Evolutionary conservation across 2,113 vertebrate genomes (phyloP).

Genomic region (Nycticryphes semicollaris): DNA sequence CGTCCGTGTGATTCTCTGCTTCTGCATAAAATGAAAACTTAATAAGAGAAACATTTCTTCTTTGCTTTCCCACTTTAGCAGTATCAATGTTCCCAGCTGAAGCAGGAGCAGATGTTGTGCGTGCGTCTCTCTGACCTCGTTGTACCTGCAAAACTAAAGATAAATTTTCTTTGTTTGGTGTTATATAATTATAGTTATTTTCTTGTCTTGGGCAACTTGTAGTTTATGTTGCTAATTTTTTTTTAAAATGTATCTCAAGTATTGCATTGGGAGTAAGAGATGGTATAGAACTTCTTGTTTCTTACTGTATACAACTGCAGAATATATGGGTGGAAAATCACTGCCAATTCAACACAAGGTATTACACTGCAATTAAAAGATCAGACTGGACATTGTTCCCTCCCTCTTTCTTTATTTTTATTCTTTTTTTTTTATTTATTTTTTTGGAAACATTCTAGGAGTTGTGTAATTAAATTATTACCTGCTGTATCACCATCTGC

Average conservation of each 20-base stretch:
- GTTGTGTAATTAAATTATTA: conserved; percentile 74
- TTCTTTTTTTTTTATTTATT: neutral
- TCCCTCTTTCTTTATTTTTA: neutral
- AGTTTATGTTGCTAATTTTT: neutral
- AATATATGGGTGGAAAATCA: neutral
- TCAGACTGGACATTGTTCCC: neutral
- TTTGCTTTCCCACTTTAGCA: neutral
- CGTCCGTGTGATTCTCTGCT: neutral
- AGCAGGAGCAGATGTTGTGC: neutral
- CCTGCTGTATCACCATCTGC: conserved; percentile 76
- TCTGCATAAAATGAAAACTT: neutral
- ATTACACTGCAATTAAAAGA: neutral
- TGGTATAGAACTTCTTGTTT: neutral
- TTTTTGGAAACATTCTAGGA: conserved; percentile 1
- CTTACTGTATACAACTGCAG: neutral
- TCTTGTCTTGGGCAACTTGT: neutral
- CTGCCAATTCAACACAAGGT: neutral
- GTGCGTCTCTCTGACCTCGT: neutral
- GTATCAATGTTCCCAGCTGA: neutral
- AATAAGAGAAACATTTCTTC: neutral
- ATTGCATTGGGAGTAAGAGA: neutral
- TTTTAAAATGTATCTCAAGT: neutral
- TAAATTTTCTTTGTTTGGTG: neutral
- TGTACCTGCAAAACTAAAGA: neutral
- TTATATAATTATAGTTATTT: neutral